Evolutionary conservation across 2,888 invertebrate genomes (phyloP).

Genomic region (Leistus spinibarbis): DNA sequence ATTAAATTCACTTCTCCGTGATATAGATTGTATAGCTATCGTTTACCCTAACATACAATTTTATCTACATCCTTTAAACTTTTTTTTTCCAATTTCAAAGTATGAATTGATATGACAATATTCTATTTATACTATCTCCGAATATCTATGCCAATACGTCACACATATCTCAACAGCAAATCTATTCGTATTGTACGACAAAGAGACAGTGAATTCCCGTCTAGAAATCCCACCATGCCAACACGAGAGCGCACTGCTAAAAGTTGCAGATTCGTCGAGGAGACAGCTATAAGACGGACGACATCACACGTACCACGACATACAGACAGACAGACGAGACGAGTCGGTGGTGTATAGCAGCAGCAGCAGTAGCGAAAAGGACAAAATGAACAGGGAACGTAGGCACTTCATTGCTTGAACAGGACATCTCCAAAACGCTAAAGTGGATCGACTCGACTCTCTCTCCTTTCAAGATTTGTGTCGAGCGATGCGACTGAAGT

Average conservation of each 20-base stretch:
- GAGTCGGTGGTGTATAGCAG: too few relatives aligned
- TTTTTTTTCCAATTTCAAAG: too few relatives aligned
- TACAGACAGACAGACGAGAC: not conserved
- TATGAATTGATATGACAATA: too few relatives aligned
- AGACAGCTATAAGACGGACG: not conserved
- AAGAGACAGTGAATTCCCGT: not conserved
- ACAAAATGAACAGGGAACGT: too few relatives aligned
- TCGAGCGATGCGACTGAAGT: slow-evolving; percentile 57
- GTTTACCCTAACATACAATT: too few relatives aligned
- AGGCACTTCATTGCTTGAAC: too few relatives aligned
- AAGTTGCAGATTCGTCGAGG: not conserved
- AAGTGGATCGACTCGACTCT: slow-evolving; percentile 5
- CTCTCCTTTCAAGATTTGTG: slow-evolving; percentile 54
- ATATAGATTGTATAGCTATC: too few relatives aligned
- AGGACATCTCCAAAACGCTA: not conserved
- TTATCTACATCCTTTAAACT: too few relatives aligned
- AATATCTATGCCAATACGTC: too few relatives aligned
- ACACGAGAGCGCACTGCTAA: not conserved
- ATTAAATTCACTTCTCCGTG: too few relatives aligned
- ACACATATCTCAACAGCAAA: not conserved
- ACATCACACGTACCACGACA: not conserved
- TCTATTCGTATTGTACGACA: not conserved
- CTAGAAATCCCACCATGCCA: not conserved
- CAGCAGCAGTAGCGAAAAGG: too few relatives aligned
- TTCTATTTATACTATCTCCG: too few relatives aligned